These are phyloP conservation scores for Triplophysa yarkandensis DNA, from an alignment of 2,797 vertebrate species.

Conservation along the genomic window DNA sequence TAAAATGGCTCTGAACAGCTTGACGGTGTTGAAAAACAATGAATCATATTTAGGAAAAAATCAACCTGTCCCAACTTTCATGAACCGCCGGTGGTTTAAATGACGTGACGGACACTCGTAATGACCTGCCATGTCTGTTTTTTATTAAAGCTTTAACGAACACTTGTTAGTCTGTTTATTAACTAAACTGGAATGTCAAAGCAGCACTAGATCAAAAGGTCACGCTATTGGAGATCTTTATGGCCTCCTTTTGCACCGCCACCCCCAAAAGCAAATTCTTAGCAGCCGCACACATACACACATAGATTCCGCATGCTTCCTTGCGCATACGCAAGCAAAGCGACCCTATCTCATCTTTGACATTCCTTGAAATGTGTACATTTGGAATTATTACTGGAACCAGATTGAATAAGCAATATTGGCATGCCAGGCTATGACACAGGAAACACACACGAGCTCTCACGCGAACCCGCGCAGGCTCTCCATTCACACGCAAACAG, in stretches of 20 bases:
- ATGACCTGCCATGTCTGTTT: slow-evolving; percentile 49
- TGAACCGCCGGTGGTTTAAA: slow-evolving; percentile 42
- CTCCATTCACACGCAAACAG: slow-evolving; percentile 51
- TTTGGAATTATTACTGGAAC: slow-evolving; percentile 6
- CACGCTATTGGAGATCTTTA: slow-evolving; percentile 43
- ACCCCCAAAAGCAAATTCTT: slow-evolving; percentile 15
- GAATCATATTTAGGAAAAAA: slow-evolving; percentile 51
- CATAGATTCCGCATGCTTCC: slow-evolving; percentile 23
- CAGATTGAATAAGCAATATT: neutral
- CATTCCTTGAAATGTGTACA: neutral
- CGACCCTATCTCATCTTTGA: slow-evolving; percentile 12
- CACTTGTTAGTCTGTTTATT: slow-evolving; percentile 52
- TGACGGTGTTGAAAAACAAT: slow-evolving; percentile 19
- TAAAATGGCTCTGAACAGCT: slow-evolving; percentile 22
- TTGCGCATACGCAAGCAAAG: slow-evolving; percentile 27
- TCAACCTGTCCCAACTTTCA: slow-evolving; percentile 43
- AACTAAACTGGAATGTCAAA: slow-evolving; percentile 55
- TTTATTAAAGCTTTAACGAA: slow-evolving; percentile 46
- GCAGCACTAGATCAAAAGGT: slow-evolving; percentile 44
- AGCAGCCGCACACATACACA: slow-evolving; percentile 37
- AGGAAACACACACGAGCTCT: slow-evolving; percentile 22
- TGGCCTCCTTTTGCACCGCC: slow-evolving; percentile 17
- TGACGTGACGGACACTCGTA: slow-evolving; percentile 24
- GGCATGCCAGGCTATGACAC: slow-evolving; percentile 40
- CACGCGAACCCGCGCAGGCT: slow-evolving; percentile 47